Evolutionary conservation across 2,888 invertebrate species (phyloP).

Genomic region (Ecliptopera silaceata): DNA sequence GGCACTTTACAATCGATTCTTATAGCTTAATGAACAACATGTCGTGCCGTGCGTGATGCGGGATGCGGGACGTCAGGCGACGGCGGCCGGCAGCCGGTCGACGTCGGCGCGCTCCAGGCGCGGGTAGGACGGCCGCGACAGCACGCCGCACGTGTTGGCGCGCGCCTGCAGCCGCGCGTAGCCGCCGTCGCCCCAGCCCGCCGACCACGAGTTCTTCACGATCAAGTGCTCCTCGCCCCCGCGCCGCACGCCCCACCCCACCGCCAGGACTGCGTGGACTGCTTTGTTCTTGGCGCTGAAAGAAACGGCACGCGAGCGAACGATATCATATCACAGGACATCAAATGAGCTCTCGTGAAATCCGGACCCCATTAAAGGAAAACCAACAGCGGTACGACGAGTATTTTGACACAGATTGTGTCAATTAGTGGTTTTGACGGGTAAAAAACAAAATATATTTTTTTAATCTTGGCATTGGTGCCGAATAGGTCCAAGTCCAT

Average conservation of each 20-base stretch:
- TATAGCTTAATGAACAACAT: too few species aligned
- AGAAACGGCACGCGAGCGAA: constrained; percentile 7
- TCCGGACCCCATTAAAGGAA: too few species aligned
- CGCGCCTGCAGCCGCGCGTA: constrained; percentile 60
- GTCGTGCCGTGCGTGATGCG: neutral
- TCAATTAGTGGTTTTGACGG: too few species aligned
- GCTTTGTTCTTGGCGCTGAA: constrained; percentile 49
- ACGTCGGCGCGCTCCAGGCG: constrained; percentile 55
- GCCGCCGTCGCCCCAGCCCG: constrained; percentile 62
- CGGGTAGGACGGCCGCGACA: constrained; percentile 60
- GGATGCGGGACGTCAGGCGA: constrained; percentile 15
- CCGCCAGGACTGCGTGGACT: constrained; percentile 66
- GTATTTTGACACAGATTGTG: too few species aligned
- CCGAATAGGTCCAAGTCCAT: too few species aligned
- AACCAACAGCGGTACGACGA: too few species aligned
- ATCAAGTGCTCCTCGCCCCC: constrained; percentile 62
- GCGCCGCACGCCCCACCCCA: constrained; percentile 62
- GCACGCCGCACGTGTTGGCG: constrained; percentile 68
- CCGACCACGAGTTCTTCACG: constrained; percentile 70
- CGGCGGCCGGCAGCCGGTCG: constrained; percentile 36
- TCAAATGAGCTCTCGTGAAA: too few species aligned
- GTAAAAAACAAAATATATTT: too few species aligned
- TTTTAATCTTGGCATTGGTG: too few species aligned
- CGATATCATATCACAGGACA: neutral
- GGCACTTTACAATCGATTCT: neutral